A percentile compares a stretch with the other conserved stretches of the same genome.
These are phyloP conservation scores for Paraescarpia echinospica DNA, from an alignment of 1,140 invertebrate genomes.

Conservation along the genomic window DNA sequence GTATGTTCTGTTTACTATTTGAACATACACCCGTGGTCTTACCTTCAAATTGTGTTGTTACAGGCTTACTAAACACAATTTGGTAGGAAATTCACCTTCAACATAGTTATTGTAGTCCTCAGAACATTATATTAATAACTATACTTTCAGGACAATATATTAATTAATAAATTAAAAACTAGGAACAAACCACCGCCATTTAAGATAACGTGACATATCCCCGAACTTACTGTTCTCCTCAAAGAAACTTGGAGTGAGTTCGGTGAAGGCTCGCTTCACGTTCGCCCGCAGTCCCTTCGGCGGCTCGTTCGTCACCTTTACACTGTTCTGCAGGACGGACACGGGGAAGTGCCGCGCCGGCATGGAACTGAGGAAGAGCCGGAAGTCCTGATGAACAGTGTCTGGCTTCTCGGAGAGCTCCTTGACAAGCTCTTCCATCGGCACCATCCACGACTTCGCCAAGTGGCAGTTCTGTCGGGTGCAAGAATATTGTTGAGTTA, in stretches of 20 bases:
- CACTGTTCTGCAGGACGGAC: slow-evolving; percentile 58
- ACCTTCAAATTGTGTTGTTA: too few relatives aligned
- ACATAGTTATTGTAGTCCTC: too few relatives aligned
- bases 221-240: slow-evolving; percentile 71
- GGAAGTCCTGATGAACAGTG: slow-evolving; percentile 53
- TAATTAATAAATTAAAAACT: too few relatives aligned
- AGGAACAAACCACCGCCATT: too few relatives aligned
- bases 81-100: too few relatives aligned
- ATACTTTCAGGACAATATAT: too few relatives aligned
- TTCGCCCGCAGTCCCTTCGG: slow-evolving; percentile 65
- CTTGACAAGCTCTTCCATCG: slow-evolving; percentile 56
- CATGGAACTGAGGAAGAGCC: slow-evolving; percentile 59
- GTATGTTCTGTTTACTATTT: too few relatives aligned
- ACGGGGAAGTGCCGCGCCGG: slow-evolving; percentile 58
- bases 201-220: neutral
- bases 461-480: slow-evolving; percentile 58
- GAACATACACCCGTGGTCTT: too few relatives aligned
- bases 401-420: slow-evolving; percentile 50
- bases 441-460: slow-evolving; percentile 59
- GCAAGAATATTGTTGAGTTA: neutral
- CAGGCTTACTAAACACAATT: too few relatives aligned
- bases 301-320: slow-evolving; percentile 61
- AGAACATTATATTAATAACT: too few relatives aligned
- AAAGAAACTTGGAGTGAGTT: slow-evolving; percentile 66
- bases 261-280: slow-evolving; percentile 67